phyloP scores from a whole-genome alignment of 1,140 invertebrate genomes.

The Aphelenchoides besseyi region DNA sequence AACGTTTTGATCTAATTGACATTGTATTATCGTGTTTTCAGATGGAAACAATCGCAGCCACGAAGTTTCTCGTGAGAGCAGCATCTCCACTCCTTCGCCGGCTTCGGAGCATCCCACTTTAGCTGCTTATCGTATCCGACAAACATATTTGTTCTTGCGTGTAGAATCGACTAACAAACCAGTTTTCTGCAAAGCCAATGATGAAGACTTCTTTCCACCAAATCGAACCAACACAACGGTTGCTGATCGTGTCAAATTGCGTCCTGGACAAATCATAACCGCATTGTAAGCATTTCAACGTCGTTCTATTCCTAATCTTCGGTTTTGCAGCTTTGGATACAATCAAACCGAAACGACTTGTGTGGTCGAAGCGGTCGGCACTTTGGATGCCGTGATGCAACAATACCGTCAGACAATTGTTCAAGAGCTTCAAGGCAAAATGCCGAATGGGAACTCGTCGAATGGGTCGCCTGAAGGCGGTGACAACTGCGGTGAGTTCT shows the following conservation, averaged over 20 bases:
- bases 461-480: not conserved
- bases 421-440: conserved; percentile 2
- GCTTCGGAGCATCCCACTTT: not conserved
- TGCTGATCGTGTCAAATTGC: not conserved
- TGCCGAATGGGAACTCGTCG: not conserved
- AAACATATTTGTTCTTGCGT: conserved; percentile 4
- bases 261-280: conserved; percentile 4
- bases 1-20: not conserved
- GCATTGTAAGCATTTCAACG: conserved; percentile 9
- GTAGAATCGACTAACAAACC: not conserved
- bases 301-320: not conserved
- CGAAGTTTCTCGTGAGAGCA: not conserved
- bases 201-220: conserved; percentile 12
- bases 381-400: not conserved
- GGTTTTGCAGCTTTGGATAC: not conserved
- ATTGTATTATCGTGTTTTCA: not conserved
- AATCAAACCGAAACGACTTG: not conserved
- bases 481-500: not conserved
- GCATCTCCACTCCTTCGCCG: not conserved
- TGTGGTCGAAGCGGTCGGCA: conserved; percentile 2
- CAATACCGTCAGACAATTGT: not conserved
- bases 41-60: not conserved
- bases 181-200: conserved; percentile 11
- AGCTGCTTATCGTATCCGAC: not conserved
- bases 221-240: not conserved